phyloP scores from a whole-genome alignment of 2,797 vertebrate species.

The Alosa sapidissima region DNA sequence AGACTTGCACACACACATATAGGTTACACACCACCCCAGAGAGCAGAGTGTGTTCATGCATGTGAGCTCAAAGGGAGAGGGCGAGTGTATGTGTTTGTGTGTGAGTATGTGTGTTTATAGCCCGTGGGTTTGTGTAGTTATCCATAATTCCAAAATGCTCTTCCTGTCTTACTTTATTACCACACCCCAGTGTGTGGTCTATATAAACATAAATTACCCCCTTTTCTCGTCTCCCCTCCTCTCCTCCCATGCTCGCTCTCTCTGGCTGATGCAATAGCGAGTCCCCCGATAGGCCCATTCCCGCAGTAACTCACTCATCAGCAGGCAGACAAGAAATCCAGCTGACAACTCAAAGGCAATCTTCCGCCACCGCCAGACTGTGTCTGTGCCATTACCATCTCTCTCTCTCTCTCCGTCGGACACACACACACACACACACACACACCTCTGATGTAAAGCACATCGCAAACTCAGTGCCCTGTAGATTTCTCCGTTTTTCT shows the following conservation, averaged over 20 bases:
- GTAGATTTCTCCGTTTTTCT: slow-evolving; percentile 2
- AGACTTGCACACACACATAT: not conserved
- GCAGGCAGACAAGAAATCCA: not conserved
- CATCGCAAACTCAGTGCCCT: not conserved
- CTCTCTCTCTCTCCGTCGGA: slow-evolving; percentile 48
- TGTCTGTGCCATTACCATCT: slow-evolving; percentile 1
- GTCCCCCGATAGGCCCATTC: not conserved
- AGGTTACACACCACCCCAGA: not conserved
- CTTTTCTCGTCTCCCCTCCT: slow-evolving; percentile 36
- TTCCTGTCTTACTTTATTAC: not conserved
- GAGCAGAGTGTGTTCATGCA: not conserved
- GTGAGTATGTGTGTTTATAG: not conserved
- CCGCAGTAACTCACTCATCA: slow-evolving; percentile 9
- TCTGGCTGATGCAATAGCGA: not conserved
- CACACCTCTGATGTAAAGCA: not conserved
- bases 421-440: not conserved
- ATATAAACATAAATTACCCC: slow-evolving; percentile 4
- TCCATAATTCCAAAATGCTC: not conserved
- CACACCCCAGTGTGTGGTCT: not conserved
- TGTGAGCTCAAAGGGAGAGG: too few species aligned
- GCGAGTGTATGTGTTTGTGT: not conserved
- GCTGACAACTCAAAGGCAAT: slow-evolving; percentile 15
- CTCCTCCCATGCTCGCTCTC: slow-evolving; percentile 49
- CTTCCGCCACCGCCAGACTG: not conserved
- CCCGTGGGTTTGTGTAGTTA: not conserved